Conservation (phyloP, 2,888 invertebrate genomes). For the Drosophila mettleri region DNA sequence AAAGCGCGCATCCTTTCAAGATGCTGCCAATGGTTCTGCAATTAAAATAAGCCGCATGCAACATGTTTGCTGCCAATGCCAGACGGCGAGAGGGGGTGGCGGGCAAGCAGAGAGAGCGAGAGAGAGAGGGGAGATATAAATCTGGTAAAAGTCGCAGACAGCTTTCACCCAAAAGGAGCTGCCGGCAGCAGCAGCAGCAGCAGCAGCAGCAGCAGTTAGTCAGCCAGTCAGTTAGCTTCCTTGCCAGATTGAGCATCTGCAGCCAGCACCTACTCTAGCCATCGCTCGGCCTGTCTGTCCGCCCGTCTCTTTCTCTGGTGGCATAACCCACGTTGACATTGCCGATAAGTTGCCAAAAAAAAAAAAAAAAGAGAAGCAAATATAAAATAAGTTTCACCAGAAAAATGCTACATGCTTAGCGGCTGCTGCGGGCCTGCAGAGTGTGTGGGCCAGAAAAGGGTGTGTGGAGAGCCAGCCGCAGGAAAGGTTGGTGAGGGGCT, state of each 20-base stretch:
- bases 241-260: constrained; percentile 36
- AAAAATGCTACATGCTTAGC: constrained; percentile 63
- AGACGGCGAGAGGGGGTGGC: no score
- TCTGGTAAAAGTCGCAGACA: constrained; percentile 71
- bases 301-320: constrained; percentile 49
- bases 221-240: constrained; percentile 38
- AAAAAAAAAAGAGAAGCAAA: constrained; percentile 9
- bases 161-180: constrained; percentile 75
- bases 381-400: constrained; percentile 66
- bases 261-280: constrained; percentile 59
- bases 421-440: constrained; percentile 12
- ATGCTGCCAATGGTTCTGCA: constrained; percentile 66
- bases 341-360: constrained; percentile 50
- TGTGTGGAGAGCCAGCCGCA: background rate
- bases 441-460: background rate
- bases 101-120: no score
- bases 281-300: constrained; percentile 5
- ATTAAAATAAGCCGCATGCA: constrained; percentile 70
- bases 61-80: constrained; percentile 27
- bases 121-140: constrained; percentile 8
- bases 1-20: constrained; percentile 44
- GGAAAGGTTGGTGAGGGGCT: background rate
- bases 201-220: constrained; percentile 16
- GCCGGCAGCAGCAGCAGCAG: constrained; percentile 22
- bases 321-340: constrained; percentile 80